Percentiles rank a stretch among this genome's conserved stretches.
Evolutionary conservation across 1,140 invertebrate genomes (phyloP).

Genomic region (Saxidomus purpurata): DNA sequence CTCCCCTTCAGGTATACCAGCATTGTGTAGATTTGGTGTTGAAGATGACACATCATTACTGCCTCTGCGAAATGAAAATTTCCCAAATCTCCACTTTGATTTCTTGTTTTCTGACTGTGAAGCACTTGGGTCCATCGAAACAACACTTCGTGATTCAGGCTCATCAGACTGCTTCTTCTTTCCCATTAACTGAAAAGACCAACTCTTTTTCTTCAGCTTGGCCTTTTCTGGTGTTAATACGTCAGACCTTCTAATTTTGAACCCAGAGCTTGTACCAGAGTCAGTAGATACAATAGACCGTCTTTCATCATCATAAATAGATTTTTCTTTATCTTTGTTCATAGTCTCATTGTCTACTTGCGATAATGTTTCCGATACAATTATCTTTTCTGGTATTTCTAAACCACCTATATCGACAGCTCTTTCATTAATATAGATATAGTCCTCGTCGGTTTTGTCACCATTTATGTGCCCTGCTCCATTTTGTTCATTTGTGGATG

Average conservation of each 20-base stretch:
- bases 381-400: neutral
- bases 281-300: slow-evolving; percentile 35
- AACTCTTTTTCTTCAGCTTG: slow-evolving; percentile 61
- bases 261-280: slow-evolving; percentile 36
- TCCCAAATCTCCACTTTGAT: slow-evolving; percentile 54
- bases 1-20: neutral
- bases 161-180: slow-evolving; percentile 36
- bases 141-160: neutral
- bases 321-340: neutral
- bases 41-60: slow-evolving; percentile 42
- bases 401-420: slow-evolving; percentile 44
- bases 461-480: slow-evolving; percentile 52
- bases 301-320: neutral
- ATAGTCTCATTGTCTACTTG: neutral
- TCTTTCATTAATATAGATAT: slow-evolving; percentile 60
- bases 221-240: neutral
- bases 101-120: slow-evolving; percentile 42
- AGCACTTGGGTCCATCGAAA: slow-evolving; percentile 51
- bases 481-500: neutral
- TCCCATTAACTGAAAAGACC: slow-evolving; percentile 54
- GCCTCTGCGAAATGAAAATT: slow-evolving; percentile 46
- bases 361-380: neutral
- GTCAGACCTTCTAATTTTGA: slow-evolving; percentile 36
- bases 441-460: slow-evolving; percentile 53
- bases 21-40: slow-evolving; percentile 53